These are phyloP conservation scores for Clarias platycephalus DNA, from an alignment of 2,797 vertebrate species.

Conservation along the genomic window DNA sequence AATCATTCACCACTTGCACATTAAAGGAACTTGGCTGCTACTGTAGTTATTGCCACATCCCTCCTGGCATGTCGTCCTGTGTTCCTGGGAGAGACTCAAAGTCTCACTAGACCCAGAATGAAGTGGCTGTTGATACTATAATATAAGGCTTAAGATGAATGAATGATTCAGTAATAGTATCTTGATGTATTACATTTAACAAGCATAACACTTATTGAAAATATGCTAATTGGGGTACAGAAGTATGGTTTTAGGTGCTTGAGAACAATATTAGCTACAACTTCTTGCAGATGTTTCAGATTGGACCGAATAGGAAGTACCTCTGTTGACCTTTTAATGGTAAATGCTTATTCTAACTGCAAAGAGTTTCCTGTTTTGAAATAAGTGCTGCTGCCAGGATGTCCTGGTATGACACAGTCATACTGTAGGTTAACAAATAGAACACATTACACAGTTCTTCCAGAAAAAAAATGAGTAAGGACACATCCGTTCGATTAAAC, in stretches of 20 bases:
- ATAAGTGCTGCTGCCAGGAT: slow-evolving; percentile 19
- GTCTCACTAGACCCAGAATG: too few relatives aligned
- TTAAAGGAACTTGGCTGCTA: too few relatives aligned
- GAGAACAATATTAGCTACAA: background rate
- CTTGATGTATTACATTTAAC: background rate
- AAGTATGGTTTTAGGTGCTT: background rate
- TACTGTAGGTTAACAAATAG: slow-evolving; percentile 19
- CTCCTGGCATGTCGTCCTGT: background rate
- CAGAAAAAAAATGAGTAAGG: slow-evolving; percentile 51
- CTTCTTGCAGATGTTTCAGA: background rate
- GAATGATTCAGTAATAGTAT: background rate
- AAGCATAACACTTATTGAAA: background rate
- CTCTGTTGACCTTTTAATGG: background rate
- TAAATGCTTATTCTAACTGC: background rate
- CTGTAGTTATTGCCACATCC: too few relatives aligned
- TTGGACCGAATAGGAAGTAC: slow-evolving; percentile 6
- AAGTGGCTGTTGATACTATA: background rate
- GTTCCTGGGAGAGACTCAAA: background rate
- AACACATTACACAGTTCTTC: slow-evolving; percentile 52
- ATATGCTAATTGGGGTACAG: background rate
- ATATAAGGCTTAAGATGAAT: background rate
- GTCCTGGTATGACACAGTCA: slow-evolving; percentile 36
- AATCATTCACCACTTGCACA: too few relatives aligned
- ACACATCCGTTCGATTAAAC: slow-evolving; percentile 13
- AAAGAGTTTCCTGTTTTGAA: slow-evolving; percentile 19